Evolutionary conservation across 2,888 invertebrate species (phyloP).

Genomic region (Pseudoips prasinana): DNA sequence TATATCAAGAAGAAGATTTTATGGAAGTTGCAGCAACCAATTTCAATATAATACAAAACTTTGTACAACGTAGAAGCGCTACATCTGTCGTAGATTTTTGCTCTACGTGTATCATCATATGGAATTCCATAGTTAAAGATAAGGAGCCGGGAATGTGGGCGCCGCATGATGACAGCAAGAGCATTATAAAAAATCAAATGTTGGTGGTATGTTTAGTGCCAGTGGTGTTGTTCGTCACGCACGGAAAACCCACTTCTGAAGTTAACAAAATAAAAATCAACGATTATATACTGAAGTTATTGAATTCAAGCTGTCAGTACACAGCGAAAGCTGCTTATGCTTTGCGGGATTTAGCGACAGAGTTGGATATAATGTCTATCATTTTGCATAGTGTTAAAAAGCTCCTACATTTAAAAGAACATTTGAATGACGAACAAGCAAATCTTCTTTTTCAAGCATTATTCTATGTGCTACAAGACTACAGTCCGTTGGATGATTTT

Average conservation of each 20-base stretch:
- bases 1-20: slow-evolving; percentile 56
- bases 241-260: slow-evolving; percentile 29
- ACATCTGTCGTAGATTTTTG: slow-evolving; percentile 58
- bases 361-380: slow-evolving; percentile 64
- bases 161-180: slow-evolving; percentile 34
- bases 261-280: slow-evolving; percentile 78
- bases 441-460: slow-evolving; percentile 84
- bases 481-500: slow-evolving; percentile 52
- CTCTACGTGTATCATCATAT: slow-evolving; percentile 53
- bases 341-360: slow-evolving; percentile 78
- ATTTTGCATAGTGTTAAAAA: slow-evolving; percentile 80
- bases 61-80: slow-evolving; percentile 51
- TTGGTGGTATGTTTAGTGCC: slow-evolving; percentile 85
- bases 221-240: slow-evolving; percentile 64
- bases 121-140: slow-evolving; percentile 47
- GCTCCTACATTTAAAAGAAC: slow-evolving; percentile 79
- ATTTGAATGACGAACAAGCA: slow-evolving; percentile 83
- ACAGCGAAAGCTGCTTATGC: slow-evolving; percentile 83
- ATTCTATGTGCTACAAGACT: slow-evolving; percentile 83
- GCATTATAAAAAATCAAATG: slow-evolving; percentile 82
- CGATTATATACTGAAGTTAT: slow-evolving; percentile 82
- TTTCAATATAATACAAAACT: slow-evolving; percentile 54
- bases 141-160: slow-evolving; percentile 35
- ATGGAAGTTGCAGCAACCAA: slow-evolving; percentile 54
- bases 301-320: slow-evolving; percentile 84